Evolutionary conservation across 2,113 vertebrate species (phyloP).

Genomic region (Brienomyrus longianalis): DNA sequence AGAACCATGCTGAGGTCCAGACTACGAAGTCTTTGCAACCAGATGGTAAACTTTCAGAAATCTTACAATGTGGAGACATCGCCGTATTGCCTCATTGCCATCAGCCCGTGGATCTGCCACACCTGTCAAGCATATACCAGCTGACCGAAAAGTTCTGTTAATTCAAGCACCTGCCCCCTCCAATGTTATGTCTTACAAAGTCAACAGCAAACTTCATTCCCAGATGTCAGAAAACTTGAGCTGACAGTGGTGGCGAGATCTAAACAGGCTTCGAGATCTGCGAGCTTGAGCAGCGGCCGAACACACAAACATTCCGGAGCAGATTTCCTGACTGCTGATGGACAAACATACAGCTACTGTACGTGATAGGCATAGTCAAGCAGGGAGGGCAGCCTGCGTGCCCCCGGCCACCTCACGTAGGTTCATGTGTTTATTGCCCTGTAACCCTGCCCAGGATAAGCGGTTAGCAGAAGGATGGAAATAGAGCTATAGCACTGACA

Average conservation of each 20-base stretch:
- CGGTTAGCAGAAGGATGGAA: too few species aligned
- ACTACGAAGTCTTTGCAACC: neutral
- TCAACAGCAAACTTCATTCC: neutral
- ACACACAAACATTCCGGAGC: neutral
- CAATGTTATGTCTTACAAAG: neutral
- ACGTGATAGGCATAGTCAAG: neutral
- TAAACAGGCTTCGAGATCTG: neutral
- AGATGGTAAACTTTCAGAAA: neutral
- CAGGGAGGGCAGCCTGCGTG: neutral
- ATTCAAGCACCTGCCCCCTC: neutral
- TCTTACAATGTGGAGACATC: neutral
- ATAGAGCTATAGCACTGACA: too few species aligned
- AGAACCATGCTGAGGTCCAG: neutral
- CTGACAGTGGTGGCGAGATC: neutral
- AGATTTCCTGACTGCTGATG: neutral
- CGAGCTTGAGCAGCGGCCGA: neutral
- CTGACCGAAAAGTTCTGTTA: neutral
- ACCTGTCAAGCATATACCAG: neutral
- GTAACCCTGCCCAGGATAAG: neutral
- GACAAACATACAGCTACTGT: neutral
- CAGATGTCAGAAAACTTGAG: neutral
- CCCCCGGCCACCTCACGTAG: neutral
- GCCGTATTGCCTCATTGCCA: neutral
- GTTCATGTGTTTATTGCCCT: neutral
- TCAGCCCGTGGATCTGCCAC: neutral